Conservation (phyloP, 2,888 invertebrate species). For the Polylopha cassiicola region DNA sequence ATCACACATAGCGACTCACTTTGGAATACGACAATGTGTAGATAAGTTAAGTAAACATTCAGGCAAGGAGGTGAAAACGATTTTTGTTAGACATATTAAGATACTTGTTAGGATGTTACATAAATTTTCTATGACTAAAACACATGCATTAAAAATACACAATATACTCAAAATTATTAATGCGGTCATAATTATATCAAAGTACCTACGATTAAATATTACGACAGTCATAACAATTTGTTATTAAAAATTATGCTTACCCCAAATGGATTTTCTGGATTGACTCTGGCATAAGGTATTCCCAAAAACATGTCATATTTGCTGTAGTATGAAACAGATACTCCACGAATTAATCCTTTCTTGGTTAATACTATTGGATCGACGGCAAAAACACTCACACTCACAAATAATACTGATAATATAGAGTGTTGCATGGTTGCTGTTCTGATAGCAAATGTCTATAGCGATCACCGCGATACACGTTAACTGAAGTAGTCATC, state of each 20-base stretch:
- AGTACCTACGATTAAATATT: too few relatives aligned
- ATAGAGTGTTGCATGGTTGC: constrained; percentile 6
- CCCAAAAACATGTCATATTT: constrained; percentile 22
- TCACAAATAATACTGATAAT: background rate
- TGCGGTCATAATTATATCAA: too few relatives aligned
- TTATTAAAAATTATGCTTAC: constrained; percentile 16
- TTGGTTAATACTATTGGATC: constrained; percentile 22
- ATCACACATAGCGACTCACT: too few relatives aligned
- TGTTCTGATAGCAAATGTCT: constrained; percentile 4
- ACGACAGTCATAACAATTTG: too few relatives aligned
- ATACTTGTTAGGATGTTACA: too few relatives aligned
- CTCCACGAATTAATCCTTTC: constrained; percentile 21
- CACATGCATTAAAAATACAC: too few relatives aligned
- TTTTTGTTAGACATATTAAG: too few relatives aligned
- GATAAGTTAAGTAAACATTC: too few relatives aligned
- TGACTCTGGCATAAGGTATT: constrained; percentile 21
- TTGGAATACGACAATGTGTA: too few relatives aligned
- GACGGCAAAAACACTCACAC: constrained; percentile 23
- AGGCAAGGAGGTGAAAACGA: too few relatives aligned
- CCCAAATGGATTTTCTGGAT: constrained; percentile 18
- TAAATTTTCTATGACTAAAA: too few relatives aligned
- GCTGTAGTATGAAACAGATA: constrained; percentile 14
- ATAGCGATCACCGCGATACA: background rate
- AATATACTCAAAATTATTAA: too few relatives aligned
- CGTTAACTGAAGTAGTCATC: constrained; percentile 1